Base-by-base conservation (phyloP, 2,113 vertebrate species). In the Notechis scutatus region DNA sequence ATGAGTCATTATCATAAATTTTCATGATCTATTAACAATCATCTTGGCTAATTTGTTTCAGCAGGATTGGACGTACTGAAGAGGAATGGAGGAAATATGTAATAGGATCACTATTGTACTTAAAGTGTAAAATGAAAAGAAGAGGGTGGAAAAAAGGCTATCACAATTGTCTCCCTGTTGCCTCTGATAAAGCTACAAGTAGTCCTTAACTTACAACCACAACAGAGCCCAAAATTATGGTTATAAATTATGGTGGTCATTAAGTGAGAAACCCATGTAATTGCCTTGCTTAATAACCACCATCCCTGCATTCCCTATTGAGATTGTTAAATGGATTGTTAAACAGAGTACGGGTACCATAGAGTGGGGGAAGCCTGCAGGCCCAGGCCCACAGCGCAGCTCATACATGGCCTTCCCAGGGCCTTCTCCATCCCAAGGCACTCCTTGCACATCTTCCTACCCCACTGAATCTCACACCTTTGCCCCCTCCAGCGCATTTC, bases 31-130 rank as follows among this genome's bases (percentile, higher is more conserved):
- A 34, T 74, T 74, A 69, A 18, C 64, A 34, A 34, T n/a, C 64
- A 69, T 14, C 64, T 69, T 69, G 64, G 96, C 85, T 96, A 95
- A 97, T 95, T 93, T 96, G 88, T 89, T 81, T 15, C 91, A 95
- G 94, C 94, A 96, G 93, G 93, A 15, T 69, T 86, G 39, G 85
- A 86, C 1, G 21, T 85, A 42, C 20, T 69, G 29, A 34, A 69
- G 29, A 14, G n/a, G 64, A 69, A 69, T n/a, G 29, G 5, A 69
- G n/a, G 64, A 69, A 69, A n/a, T 34, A 61, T 54, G 54, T 15
- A 57, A 20, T 57, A 57, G 56, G 21, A 57, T 57, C 21, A 6
- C 21, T 57, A 23, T 57, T 57, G 6, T 21, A 23, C 56, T 54
- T 57, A 74, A n/a, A n/a, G n/a, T 74, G 14, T 5, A 74, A 74